A percentile compares a stretch with the other conserved stretches of the same genome.
Evolutionary conservation across 2,797 vertebrate genomes (phyloP).

Genomic region (Ciconia nigra): DNA sequence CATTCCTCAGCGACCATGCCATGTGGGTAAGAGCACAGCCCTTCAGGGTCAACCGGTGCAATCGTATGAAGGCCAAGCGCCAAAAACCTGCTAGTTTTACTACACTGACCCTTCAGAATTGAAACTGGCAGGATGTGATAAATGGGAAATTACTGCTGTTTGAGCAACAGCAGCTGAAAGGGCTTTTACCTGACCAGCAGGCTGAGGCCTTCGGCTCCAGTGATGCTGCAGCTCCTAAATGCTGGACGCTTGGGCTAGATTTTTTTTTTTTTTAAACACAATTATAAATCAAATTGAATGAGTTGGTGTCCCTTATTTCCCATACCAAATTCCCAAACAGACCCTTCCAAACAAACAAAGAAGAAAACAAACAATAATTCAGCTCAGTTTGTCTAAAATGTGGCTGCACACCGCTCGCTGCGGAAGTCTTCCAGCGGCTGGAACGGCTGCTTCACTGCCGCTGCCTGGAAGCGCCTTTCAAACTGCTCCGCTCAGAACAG

Average conservation of each 20-base stretch:
- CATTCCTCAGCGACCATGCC: rapidly evolving
- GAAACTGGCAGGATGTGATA: rapidly evolving
- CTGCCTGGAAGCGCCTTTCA: not conserved
- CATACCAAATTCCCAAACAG: not conserved
- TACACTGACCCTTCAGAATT: not conserved
- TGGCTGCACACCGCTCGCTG: not conserved
- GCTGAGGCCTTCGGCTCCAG: not conserved
- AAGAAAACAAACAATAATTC: not conserved
- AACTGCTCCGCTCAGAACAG: not conserved
- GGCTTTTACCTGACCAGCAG: not conserved
- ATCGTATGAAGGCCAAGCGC: rapidly evolving
- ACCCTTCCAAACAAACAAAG: not conserved
- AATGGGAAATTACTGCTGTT: not conserved
- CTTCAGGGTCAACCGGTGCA: rapidly evolving
- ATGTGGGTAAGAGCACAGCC: not conserved
- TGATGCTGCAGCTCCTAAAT: not conserved
- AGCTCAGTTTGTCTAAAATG: not conserved
- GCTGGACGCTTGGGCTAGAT: not conserved
- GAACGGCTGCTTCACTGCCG: not conserved
- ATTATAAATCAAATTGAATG: not conserved
- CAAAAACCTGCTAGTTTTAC: not conserved
- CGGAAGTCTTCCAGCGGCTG: not conserved
- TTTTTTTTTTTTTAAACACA: not conserved
- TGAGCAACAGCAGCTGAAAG: not conserved
- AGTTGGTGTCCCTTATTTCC: not conserved